Base-by-base conservation (phyloP, 1,140 invertebrate genomes). In the Zaprionus vittiger region DNA sequence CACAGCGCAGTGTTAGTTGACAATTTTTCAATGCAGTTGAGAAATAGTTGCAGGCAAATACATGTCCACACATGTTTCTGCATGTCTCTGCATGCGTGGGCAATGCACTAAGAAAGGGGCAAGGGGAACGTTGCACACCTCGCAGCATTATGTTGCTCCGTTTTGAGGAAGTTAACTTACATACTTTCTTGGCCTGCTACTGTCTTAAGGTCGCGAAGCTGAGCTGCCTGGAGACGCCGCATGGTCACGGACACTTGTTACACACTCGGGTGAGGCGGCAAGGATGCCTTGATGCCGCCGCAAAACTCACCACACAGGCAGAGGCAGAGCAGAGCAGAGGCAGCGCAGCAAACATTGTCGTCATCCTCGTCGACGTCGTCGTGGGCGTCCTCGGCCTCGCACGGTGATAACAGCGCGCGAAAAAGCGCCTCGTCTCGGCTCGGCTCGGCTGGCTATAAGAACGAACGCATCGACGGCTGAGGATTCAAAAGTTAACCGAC, bases 401-500 rank as follows among this genome's bases (percentile, higher is more conserved):
- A 47, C 63, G 65, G 74, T 84, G 81, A 84, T 86, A 89, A 90
- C 70, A 52, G 65, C 65, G 55, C 74, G 76, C 77, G 83, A 83
- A 77, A 63, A 80, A 69, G 52, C 52, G 59, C 38, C 38, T 17
- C 41, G 41, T 17, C 6, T 17, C 41, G 41, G 41, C 57, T 77
- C 78, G 64, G 22, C 62, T 54, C 41, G 41, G 26, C 62, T 75
- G 56, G 73, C 84, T 92, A 92, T 92, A 92, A 92, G 83, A 83
- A 73, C 77, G 78, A 76, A 61, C 52, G 79, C 55, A 47, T 57
- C 82, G 65, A 49, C 70, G 78, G 73, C 77, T 83, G 59, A 78
- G 74, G 60, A 80, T 91, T 92, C 91, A 92, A 92, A 92, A 92
- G 73, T 80, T 91, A 91, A 81, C 80, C 91, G 91, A 92, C 91